These are phyloP conservation scores for Desoria tigrina DNA, from an alignment of 2,888 invertebrate species.

Conservation along the genomic window DNA sequence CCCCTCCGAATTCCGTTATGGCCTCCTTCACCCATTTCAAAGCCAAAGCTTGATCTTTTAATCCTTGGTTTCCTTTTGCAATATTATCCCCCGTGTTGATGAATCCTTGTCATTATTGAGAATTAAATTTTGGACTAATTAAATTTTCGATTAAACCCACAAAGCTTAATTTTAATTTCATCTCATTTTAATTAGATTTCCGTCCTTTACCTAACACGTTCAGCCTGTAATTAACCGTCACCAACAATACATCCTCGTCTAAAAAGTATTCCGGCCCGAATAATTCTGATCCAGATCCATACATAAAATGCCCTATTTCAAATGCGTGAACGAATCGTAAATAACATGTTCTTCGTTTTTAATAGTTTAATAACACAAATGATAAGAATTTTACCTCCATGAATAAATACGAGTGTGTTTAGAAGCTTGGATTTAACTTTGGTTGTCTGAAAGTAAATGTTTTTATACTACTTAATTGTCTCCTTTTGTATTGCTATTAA, in stretches of 20 bases:
- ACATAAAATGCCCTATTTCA: slow-evolving; percentile 35
- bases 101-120: slow-evolving; percentile 27
- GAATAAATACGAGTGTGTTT: slow-evolving; percentile 45
- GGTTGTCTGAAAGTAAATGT: slow-evolving; percentile 9
- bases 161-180: too few relatives aligned
- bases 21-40: slow-evolving; percentile 32
- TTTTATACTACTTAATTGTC: too few relatives aligned
- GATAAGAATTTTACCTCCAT: too few relatives aligned
- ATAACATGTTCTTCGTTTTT: not conserved
- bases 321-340: not conserved
- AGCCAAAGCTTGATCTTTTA: slow-evolving; percentile 38
- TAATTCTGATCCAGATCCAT: slow-evolving; percentile 29
- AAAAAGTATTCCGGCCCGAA: slow-evolving; percentile 42
- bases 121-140: too few relatives aligned
- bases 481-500: too few relatives aligned
- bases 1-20: slow-evolving; percentile 38
- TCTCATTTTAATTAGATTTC: too few relatives aligned
- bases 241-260: slow-evolving; percentile 39
- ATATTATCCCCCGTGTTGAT: slow-evolving; percentile 34
- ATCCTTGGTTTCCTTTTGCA: slow-evolving; percentile 34
- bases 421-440: slow-evolving; percentile 16
- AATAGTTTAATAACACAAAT: too few relatives aligned
- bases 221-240: slow-evolving; percentile 38
- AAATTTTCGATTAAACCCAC: too few relatives aligned
- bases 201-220: slow-evolving; percentile 27